These are phyloP conservation scores for Leucopsar rothschildi DNA, from an alignment of 2,113 vertebrate genomes.

Conservation along the genomic window DNA sequence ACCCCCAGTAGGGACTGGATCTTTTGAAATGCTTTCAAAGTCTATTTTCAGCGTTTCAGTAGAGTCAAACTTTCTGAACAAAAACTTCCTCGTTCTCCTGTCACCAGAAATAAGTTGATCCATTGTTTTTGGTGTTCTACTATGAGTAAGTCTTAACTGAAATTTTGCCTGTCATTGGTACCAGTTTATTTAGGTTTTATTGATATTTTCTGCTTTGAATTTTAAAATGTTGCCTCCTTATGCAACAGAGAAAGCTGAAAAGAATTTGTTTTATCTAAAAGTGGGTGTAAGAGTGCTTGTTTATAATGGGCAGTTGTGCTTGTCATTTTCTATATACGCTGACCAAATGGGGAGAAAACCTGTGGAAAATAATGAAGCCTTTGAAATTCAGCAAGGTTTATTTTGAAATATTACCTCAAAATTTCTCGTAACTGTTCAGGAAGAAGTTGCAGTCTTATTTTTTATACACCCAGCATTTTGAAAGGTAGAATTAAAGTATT, in stretches of 20 bases:
- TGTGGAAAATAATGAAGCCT: neutral
- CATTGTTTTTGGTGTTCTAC: neutral
- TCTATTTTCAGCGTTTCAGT: neutral
- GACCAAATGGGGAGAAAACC: neutral
- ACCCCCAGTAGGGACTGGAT: neutral
- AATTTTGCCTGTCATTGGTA: neutral
- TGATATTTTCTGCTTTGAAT: neutral
- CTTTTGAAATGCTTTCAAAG: neutral
- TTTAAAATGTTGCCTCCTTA: neutral
- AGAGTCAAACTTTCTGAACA: neutral
- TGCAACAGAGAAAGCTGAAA: neutral
- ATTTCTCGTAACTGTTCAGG: neutral
- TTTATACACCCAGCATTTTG: neutral
- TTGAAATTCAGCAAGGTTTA: neutral
- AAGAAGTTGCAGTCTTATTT: neutral
- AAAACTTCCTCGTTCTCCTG: neutral
- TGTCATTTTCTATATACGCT: neutral
- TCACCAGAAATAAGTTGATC: neutral
- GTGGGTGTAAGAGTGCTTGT: neutral
- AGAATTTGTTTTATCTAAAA: neutral
- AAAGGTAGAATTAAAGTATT: neutral
- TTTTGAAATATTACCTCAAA: neutral
- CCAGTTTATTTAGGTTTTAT: neutral
- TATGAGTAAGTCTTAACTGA: neutral
- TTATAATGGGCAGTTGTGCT: neutral